Conservation (phyloP, 2,797 vertebrate genomes). For the Thaleichthys pacificus region DNA sequence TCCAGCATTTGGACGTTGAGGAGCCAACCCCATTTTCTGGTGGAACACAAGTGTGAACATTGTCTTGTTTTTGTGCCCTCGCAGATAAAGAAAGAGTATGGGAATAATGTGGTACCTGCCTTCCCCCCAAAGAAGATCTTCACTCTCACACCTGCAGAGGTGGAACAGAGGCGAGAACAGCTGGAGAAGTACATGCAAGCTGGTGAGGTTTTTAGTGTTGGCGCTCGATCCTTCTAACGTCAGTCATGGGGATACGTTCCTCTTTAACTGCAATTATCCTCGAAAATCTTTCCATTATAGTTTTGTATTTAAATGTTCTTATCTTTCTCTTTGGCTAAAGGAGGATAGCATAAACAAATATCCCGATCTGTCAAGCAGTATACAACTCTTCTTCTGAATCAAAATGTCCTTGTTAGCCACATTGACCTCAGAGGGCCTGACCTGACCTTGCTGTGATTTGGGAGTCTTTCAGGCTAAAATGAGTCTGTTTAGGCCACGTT, state of each 20-base stretch:
- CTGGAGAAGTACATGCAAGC: constrained; percentile 99
- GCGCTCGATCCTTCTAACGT: not conserved
- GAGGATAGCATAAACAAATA: not conserved
- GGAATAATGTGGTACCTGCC: constrained; percentile 88
- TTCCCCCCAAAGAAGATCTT: constrained; percentile 99
- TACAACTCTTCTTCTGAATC: not conserved
- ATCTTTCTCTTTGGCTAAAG: not conserved
- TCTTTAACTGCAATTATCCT: too few relatives aligned
- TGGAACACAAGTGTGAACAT: not conserved
- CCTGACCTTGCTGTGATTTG: not conserved
- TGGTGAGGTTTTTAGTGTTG: constrained; percentile 76
- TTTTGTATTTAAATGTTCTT: too few relatives aligned
- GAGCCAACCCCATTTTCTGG: too few relatives aligned
- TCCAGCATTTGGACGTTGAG: not conserved
- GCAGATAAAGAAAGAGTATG: constrained; percentile 95
- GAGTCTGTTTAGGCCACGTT: not conserved
- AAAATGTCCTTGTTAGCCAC: not conserved
- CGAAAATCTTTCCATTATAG: too few relatives aligned
- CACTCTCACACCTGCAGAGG: constrained; percentile 91
- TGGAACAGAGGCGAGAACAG: constrained; percentile 94
- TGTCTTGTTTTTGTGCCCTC: constrained; percentile 27
- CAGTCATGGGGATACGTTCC: too few relatives aligned
- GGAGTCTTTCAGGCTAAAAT: constrained; percentile 11
- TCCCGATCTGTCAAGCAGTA: too few relatives aligned
- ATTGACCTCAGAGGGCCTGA: not conserved